These are phyloP conservation scores for Epirrhoe tristata DNA, from an alignment of 2,888 invertebrate species.

Conservation along the genomic window DNA sequence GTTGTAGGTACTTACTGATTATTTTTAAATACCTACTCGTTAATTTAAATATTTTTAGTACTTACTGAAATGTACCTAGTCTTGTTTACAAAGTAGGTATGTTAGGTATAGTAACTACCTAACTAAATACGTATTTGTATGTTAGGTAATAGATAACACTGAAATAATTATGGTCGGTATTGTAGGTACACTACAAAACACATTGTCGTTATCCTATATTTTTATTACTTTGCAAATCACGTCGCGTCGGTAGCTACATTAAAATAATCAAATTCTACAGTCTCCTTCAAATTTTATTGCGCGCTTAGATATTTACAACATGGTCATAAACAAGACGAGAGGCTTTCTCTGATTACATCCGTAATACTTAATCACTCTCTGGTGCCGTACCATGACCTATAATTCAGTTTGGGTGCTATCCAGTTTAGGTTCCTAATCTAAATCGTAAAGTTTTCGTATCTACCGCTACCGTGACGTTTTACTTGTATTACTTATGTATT, in stretches of 20 bases:
- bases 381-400: too few relatives aligned
- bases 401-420: too few relatives aligned
- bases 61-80: background rate
- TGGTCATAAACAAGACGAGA: slow-evolving; percentile 11
- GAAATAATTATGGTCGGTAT: background rate
- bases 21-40: background rate
- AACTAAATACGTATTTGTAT: background rate
- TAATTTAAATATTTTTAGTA: background rate
- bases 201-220: slow-evolving; percentile 15
- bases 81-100: slow-evolving; percentile 1
- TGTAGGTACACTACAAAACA: slow-evolving; percentile 2
- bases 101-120: too few relatives aligned
- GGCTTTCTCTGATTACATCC: slow-evolving; percentile 25
- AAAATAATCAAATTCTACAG: slow-evolving; percentile 16
- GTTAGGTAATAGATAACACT: background rate
- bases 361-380: slow-evolving; percentile 1
- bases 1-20: background rate
- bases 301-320: slow-evolving; percentile 15
- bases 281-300: slow-evolving; percentile 15
- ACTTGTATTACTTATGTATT: too few relatives aligned
- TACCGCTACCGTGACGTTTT: too few relatives aligned
- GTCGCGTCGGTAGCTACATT: slow-evolving; percentile 1
- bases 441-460: too few relatives aligned
- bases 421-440: too few relatives aligned
- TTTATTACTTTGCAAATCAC: slow-evolving; percentile 16